Evolutionary conservation across 2,797 vertebrate genomes (phyloP).

Genomic region (Platyrinchus mystaceus): DNA sequence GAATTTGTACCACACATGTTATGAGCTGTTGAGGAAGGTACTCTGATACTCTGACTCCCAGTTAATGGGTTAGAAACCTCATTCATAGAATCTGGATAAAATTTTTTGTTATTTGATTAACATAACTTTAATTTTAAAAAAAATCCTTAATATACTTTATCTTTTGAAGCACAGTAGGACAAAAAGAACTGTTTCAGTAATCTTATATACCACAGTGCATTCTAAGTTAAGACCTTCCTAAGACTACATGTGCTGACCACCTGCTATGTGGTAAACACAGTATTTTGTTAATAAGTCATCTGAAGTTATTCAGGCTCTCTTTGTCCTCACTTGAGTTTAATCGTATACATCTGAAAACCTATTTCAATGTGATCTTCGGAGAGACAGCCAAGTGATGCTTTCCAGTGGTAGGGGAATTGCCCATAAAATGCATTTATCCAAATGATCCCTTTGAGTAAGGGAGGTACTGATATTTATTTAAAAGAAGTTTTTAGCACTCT

Average conservation of each 20-base stretch:
- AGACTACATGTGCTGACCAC: rapidly evolving
- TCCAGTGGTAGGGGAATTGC: not conserved
- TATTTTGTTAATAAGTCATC: not conserved
- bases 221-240: not conserved
- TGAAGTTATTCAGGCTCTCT: not conserved
- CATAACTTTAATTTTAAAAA: not conserved
- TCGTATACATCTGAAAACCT: not conserved
- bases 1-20: not conserved
- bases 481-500: not conserved
- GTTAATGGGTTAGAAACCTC: not conserved
- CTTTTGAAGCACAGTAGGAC: not conserved
- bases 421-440: not conserved
- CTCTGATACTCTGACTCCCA: not conserved
- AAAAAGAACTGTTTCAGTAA: not conserved
- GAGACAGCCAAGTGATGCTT: not conserved
- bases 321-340: not conserved
- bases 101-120: not conserved
- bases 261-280: not conserved
- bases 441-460: not conserved
- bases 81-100: not conserved
- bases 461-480: not conserved
- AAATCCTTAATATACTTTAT: not conserved
- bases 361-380: not conserved
- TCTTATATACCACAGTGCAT: not conserved
- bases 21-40: not conserved